Percentiles rank a stretch among this genome's conserved stretches.
These are phyloP conservation scores for Drosophila fulvimacula DNA, from an alignment of 2,888 invertebrate genomes.

Conservation along the genomic window DNA sequence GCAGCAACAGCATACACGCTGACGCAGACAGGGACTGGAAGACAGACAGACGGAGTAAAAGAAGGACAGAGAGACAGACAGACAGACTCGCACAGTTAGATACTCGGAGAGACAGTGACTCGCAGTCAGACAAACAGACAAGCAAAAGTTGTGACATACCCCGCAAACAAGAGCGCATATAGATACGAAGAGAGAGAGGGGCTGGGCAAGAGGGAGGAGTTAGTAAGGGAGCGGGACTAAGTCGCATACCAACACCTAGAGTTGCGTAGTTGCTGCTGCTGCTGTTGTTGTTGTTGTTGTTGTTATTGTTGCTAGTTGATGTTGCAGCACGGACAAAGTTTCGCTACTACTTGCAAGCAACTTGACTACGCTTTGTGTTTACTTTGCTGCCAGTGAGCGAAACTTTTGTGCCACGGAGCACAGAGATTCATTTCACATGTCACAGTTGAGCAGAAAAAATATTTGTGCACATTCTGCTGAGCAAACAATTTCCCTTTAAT, in stretches of 20 bases:
- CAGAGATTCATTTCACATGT: constrained; percentile 74
- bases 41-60: background rate
- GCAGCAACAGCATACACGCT: constrained; percentile 50
- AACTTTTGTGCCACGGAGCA: constrained; percentile 47
- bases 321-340: constrained; percentile 59
- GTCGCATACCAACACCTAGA: constrained; percentile 46
- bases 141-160: constrained; percentile 70
- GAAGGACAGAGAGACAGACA: background rate
- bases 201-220: background rate
- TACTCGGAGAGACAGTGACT: constrained; percentile 33
- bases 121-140: constrained; percentile 60
- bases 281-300: constrained; percentile 29
- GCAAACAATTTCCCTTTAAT: constrained; percentile 74
- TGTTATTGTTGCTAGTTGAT: constrained; percentile 35
- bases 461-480: constrained; percentile 57
- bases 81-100: constrained; percentile 25
- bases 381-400: constrained; percentile 56
- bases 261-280: constrained; percentile 29
- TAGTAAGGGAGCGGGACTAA: constrained; percentile 9
- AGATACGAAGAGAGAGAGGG: background rate
- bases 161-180: constrained; percentile 35
- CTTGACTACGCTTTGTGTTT: constrained; percentile 62
- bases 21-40: constrained; percentile 11
- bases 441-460: constrained; percentile 47
- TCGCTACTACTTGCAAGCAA: constrained; percentile 59